Conservation (phyloP, 2,113 vertebrate genomes). For the Amphiprion ocellaris region DNA sequence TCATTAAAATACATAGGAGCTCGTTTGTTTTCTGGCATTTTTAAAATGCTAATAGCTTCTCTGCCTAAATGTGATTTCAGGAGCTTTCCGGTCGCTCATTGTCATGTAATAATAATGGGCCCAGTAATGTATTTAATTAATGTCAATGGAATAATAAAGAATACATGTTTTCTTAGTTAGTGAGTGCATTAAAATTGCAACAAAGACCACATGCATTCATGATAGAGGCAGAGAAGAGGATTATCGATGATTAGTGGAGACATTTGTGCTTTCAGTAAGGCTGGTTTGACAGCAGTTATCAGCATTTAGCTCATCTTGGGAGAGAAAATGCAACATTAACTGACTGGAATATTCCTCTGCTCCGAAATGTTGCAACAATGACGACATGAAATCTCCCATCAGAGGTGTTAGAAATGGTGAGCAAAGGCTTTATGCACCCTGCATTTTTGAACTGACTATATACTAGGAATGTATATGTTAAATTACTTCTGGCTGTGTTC, state of each 20-base stretch:
- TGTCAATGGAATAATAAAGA: conserved; percentile 15
- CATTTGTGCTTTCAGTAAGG: not conserved
- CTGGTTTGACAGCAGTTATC: not conserved
- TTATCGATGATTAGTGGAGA: conserved; percentile 11
- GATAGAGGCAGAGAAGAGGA: not conserved
- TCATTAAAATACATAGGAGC: conserved; percentile 31
- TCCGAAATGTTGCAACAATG: no score
- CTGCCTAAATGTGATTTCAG: conserved; percentile 19
- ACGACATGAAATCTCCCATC: no score
- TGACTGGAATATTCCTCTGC: no score
- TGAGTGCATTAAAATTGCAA: conserved; percentile 39
- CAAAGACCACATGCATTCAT: conserved; percentile 26
- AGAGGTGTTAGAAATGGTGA: no score
- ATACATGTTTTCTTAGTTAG: conserved; percentile 27
- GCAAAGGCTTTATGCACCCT: no score
- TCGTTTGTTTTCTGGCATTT: conserved; percentile 8
- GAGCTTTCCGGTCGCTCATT: conserved; percentile 13
- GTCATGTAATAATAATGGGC: conserved; percentile 40
- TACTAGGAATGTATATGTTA: no score
- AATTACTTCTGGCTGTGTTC: no score
- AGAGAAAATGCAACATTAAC: no score
- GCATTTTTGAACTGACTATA: no score
- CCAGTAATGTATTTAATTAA: conserved; percentile 44
- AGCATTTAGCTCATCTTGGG: no score
- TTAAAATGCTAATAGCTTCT: conserved; percentile 30